Evolutionary conservation across 2,888 invertebrate species (phyloP).

Genomic region (Caenorhabditis sp.): DNA sequence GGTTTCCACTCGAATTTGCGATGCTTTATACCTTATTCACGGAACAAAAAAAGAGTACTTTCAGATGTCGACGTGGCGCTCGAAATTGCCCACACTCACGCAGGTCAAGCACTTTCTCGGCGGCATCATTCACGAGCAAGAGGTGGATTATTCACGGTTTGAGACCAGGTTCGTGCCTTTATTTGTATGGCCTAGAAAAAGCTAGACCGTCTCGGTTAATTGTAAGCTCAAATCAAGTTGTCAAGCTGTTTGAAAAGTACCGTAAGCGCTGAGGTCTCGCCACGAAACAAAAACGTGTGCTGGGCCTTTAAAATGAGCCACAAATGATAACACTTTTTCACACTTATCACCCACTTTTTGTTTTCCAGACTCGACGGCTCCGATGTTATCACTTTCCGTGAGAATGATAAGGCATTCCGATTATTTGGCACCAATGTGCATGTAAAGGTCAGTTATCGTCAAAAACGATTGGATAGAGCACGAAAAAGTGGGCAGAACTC

Average conservation of each 20-base stretch:
- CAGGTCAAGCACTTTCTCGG: conserved; percentile 52
- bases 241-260: neutral
- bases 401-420: conserved; percentile 67
- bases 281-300: no score
- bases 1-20: no score
- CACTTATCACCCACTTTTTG: no score
- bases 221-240: no score
- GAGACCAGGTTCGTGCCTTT: conserved; percentile 53
- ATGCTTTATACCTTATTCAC: no score
- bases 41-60: neutral
- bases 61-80: conserved; percentile 43
- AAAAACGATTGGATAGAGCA: no score
- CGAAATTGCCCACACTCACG: conserved; percentile 41
- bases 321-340: no score
- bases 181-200: no score
- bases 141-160: conserved; percentile 65
- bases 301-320: neutral
- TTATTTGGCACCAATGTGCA: conserved; percentile 69
- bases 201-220: no score
- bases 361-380: conserved; percentile 61
- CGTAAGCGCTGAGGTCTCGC: no score
- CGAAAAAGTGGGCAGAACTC: neutral
- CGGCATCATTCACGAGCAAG: conserved; percentile 59
- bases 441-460: conserved; percentile 63
- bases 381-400: conserved; percentile 67